Evolutionary conservation across 1,140 invertebrate genomes (phyloP).

Genomic region (Nixonia krombeini): DNA sequence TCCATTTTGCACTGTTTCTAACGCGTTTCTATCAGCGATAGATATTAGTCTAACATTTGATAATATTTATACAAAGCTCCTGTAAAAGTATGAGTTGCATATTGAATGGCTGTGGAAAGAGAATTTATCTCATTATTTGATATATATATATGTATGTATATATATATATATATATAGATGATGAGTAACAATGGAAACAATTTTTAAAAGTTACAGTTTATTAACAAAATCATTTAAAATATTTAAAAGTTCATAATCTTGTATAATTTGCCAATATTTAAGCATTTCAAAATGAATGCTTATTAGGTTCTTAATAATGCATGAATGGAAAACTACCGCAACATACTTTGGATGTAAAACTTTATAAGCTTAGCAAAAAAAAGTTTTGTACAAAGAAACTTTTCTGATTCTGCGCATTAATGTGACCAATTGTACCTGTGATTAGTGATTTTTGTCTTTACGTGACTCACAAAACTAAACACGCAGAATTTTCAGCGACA

Average conservation of each 20-base stretch:
- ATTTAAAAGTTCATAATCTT: background rate
- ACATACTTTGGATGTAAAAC: too few relatives aligned
- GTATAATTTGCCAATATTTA: too few relatives aligned
- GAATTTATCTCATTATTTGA: background rate
- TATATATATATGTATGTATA: too few relatives aligned
- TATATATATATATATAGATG: too few relatives aligned
- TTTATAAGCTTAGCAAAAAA: background rate
- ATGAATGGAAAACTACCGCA: too few relatives aligned
- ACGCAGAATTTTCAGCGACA: background rate
- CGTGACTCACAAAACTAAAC: background rate
- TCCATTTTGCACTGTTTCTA: conserved; percentile 71
- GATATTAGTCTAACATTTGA: conserved; percentile 60
- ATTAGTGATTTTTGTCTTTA: background rate
- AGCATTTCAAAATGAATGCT: too few relatives aligned
- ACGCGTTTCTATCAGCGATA: conserved; percentile 67
- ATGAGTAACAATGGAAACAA: too few relatives aligned
- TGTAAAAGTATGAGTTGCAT: background rate
- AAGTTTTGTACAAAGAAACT: background rate
- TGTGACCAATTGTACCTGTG: conserved; percentile 1
- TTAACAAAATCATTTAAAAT: background rate
- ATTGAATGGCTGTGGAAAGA: background rate
- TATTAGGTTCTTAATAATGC: too few relatives aligned
- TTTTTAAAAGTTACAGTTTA: too few relatives aligned
- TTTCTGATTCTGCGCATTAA: background rate
- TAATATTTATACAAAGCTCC: conserved; percentile 62